These are phyloP conservation scores for Semnornis frantzii DNA, from an alignment of 2,113 vertebrate species.

Conservation along the genomic window DNA sequence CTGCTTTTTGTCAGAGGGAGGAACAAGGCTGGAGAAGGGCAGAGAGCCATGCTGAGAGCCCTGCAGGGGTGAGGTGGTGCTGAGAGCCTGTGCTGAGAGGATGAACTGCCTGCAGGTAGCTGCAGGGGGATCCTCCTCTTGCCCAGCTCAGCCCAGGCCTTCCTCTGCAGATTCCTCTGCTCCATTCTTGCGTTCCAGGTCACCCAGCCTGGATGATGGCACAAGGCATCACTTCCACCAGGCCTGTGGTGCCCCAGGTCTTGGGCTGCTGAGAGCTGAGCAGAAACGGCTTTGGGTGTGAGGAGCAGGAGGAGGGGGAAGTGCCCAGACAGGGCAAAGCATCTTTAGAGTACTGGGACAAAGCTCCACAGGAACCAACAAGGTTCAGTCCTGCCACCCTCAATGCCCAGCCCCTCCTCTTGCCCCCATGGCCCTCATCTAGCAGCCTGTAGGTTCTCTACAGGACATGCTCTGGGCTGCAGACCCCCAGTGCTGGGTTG, in stretches of 20 bases:
- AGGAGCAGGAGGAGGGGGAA: too few species aligned
- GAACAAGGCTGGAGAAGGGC: neutral
- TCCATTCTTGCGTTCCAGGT: neutral
- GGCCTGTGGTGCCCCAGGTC: neutral
- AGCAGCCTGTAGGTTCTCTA: neutral
- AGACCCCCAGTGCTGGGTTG: accelerated
- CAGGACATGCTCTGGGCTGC: neutral
- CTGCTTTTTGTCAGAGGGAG: neutral
- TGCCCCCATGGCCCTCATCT: neutral
- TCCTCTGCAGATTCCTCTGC: too few species aligned
- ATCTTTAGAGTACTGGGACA: neutral
- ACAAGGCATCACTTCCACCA: neutral
- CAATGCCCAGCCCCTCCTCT: neutral
- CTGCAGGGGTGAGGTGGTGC: neutral
- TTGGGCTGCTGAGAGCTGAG: neutral
- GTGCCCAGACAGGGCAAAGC: neutral
- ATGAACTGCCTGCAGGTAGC: neutral
- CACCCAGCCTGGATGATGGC: neutral
- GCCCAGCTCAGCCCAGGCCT: neutral
- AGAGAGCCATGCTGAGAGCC: neutral
- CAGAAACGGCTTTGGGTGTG: too few species aligned
- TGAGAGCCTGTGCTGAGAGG: too few species aligned
- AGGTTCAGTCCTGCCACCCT: neutral
- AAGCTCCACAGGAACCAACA: neutral
- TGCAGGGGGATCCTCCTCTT: neutral